Evolutionary conservation across 2,113 vertebrate species (phyloP).

Genomic region (Cavia aperea): DNA sequence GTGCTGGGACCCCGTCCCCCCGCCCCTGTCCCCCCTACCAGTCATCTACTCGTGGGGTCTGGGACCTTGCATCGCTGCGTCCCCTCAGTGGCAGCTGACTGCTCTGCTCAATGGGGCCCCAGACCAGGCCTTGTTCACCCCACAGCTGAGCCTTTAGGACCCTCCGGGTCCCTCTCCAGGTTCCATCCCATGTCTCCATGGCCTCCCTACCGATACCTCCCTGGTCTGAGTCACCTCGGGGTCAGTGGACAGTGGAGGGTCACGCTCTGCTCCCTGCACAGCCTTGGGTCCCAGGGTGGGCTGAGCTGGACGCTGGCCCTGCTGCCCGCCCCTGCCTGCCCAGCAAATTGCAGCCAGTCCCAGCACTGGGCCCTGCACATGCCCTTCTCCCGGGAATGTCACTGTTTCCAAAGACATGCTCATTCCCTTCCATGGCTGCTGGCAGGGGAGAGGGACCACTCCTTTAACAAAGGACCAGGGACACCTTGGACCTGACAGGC

Average conservation of each 20-base stretch:
- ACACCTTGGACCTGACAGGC: background rate
- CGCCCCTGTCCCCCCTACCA: background rate
- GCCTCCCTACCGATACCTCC: fast-evolving
- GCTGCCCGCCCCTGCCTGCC: background rate
- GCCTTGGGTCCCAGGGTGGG: background rate
- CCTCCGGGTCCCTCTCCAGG: background rate
- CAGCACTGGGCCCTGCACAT: fast-evolving
- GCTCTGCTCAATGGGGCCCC: background rate
- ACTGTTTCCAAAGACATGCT: background rate
- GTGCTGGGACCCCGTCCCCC: background rate
- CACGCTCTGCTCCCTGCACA: fast-evolving
- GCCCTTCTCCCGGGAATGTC: fast-evolving
- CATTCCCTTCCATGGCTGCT: background rate
- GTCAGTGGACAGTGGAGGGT: too few relatives aligned
- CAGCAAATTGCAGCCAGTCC: background rate
- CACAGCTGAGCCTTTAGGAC: background rate
- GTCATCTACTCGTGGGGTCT: background rate
- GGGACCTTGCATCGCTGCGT: background rate
- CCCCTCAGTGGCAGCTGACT: too few relatives aligned
- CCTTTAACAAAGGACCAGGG: background rate
- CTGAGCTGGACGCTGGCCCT: background rate
- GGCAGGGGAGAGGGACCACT: background rate
- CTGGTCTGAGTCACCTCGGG: background rate
- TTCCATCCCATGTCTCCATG: too few relatives aligned
- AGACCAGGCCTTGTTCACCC: background rate